phyloP scores from a whole-genome alignment of 2,113 vertebrate genomes.

The Atractosteus spatula region DNA sequence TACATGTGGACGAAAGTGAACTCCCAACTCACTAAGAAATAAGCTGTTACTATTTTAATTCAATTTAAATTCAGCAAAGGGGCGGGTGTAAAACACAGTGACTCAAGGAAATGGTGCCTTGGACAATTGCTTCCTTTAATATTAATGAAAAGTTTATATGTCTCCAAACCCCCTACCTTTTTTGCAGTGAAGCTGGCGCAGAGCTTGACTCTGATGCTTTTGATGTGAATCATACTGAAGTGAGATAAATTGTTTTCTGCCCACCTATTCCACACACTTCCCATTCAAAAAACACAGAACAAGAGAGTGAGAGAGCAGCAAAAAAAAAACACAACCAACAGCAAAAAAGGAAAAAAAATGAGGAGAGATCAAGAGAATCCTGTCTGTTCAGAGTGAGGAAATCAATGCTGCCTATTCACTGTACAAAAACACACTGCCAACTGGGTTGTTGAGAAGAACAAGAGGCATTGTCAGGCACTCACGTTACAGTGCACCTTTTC shows the following conservation, averaged over 20 bases:
- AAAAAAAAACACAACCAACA: constrained; percentile 22
- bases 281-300: constrained; percentile 33
- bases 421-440: constrained; percentile 46
- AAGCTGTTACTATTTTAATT: too few relatives aligned
- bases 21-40: too few relatives aligned
- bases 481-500: constrained; percentile 50
- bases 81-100: too few relatives aligned
- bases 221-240: constrained; percentile 56
- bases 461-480: constrained; percentile 47
- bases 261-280: constrained; percentile 28
- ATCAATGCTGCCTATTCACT: constrained; percentile 53
- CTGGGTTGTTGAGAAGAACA: constrained; percentile 45
- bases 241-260: constrained; percentile 40
- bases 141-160: neutral
- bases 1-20: too few relatives aligned
- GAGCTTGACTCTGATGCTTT: constrained; percentile 50
- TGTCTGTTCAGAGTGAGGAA: constrained; percentile 28
- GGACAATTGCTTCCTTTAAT: neutral
- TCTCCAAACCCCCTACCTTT: constrained; percentile 42
- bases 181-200: constrained; percentile 47
- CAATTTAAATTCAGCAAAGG: too few relatives aligned
- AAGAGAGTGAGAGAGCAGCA: constrained; percentile 32
- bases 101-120: neutral
- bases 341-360: constrained; percentile 21
- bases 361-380: constrained; percentile 12